Evolutionary conservation across 2,888 invertebrate species (phyloP).

Genomic region (Nemoura dubitans): DNA sequence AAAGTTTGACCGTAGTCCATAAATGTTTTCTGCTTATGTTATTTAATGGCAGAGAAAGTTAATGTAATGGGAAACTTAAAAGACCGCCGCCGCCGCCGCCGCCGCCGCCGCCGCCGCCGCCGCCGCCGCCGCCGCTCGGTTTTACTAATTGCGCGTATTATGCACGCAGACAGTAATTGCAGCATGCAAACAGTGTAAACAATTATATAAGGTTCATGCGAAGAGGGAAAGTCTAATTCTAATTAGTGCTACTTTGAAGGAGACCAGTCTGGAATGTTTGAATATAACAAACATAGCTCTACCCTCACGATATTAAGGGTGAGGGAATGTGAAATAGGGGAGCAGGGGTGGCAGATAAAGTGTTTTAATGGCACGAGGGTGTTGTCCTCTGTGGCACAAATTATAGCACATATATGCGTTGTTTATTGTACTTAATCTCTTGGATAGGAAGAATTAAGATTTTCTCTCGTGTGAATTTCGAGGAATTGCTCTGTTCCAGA

Average conservation of each 20-base stretch:
- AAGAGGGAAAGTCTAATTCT: not conserved
- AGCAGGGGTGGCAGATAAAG: not conserved
- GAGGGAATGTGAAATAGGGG: not conserved
- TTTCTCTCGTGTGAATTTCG: not conserved
- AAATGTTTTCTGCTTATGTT: not conserved
- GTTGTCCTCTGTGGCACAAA: not conserved
- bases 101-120: too few relatives aligned
- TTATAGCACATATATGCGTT: not conserved
- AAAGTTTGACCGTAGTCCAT: not conserved
- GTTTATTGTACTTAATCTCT: not conserved
- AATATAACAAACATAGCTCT: not conserved
- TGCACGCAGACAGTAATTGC: constrained; percentile 20
- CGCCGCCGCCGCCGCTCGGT: not conserved
- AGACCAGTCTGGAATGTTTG: not conserved
- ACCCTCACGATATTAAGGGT: not conserved
- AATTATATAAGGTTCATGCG: not conserved
- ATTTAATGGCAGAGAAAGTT: not conserved
- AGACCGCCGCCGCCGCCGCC: too few relatives aligned
- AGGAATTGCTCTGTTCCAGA: too few relatives aligned
- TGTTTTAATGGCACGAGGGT: not conserved
- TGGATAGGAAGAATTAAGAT: not conserved
- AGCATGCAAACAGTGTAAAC: not conserved
- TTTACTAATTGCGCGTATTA: constrained; percentile 28
- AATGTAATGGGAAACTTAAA: constrained; percentile 17
- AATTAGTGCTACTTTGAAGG: constrained; percentile 8